A percentile compares a stretch with the other conserved stretches of the same genome.
Evolutionary conservation across 1,140 invertebrate species (phyloP).

Genomic region (Uloborus diversus): DNA sequence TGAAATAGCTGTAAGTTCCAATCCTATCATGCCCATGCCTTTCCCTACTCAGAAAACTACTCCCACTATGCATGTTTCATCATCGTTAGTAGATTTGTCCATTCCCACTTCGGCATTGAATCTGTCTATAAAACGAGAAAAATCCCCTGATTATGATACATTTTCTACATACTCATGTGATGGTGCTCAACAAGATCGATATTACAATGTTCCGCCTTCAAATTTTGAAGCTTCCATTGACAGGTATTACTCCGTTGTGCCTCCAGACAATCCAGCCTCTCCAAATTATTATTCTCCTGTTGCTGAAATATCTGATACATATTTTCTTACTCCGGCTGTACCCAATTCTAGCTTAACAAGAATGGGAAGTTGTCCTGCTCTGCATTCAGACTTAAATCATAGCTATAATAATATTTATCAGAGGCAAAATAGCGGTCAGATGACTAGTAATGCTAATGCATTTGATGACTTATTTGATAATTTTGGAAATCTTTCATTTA

Average conservation of each 20-base stretch:
- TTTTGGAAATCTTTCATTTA: slow-evolving; percentile 3
- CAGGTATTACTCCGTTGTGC: slow-evolving; percentile 48
- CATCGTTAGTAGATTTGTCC: slow-evolving; percentile 43
- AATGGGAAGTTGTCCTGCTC: slow-evolving; percentile 42
- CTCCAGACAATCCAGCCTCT: slow-evolving; percentile 21
- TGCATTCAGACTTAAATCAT: not conserved
- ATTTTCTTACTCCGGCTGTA: not conserved
- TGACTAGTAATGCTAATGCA: not conserved
- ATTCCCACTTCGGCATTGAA: not conserved
- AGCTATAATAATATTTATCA: slow-evolving; percentile 4
- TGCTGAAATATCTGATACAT: slow-evolving; percentile 27
- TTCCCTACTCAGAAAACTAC: not conserved
- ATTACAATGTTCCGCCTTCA: slow-evolving; percentile 53
- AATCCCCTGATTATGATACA: slow-evolving; percentile 45
- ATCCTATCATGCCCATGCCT: slow-evolving; percentile 1
- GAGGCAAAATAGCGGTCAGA: not conserved
- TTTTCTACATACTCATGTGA: slow-evolving; percentile 28
- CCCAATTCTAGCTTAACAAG: not conserved
- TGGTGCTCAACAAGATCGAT: slow-evolving; percentile 9
- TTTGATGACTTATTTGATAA: slow-evolving; percentile 41
- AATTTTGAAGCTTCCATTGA: not conserved
- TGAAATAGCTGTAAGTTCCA: slow-evolving; percentile 55
- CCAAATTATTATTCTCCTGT: slow-evolving; percentile 46
- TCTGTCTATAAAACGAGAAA: slow-evolving; percentile 13
- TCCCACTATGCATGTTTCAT: slow-evolving; percentile 17